Evolutionary conservation across 2,797 vertebrate species (phyloP).

Genomic region (Mareca strepera): DNA sequence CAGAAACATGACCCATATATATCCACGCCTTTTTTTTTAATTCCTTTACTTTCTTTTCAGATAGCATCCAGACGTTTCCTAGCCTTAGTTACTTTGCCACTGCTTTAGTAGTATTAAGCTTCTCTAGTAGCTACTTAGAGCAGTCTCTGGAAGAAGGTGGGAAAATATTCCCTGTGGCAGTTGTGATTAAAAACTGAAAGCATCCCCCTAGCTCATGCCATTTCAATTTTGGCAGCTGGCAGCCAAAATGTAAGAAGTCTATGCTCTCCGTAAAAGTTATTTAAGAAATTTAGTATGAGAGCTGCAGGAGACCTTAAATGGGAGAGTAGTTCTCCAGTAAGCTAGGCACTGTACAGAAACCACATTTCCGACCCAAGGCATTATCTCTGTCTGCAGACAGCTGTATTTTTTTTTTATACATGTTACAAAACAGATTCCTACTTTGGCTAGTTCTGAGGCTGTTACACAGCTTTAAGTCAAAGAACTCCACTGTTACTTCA

Average conservation of each 20-base stretch:
- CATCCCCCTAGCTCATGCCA: neutral
- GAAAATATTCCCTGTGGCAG: neutral
- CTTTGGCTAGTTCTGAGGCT: neutral
- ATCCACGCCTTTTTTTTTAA: neutral
- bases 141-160: neutral
- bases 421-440: neutral
- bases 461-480: neutral
- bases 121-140: neutral
- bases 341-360: accelerated
- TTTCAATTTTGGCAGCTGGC: neutral
- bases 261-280: neutral
- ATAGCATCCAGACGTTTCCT: neutral
- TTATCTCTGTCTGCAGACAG: accelerated
- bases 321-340: neutral
- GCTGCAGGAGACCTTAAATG: neutral
- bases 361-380: neutral
- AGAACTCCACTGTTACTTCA: neutral
- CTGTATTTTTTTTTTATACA: neutral
- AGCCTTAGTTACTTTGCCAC: neutral
- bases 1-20: too few species aligned
- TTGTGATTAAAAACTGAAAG: neutral
- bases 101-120: neutral
- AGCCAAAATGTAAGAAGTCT: neutral
- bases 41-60: neutral
- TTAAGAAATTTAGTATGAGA: neutral